Base-by-base conservation (phyloP, 2,888 invertebrate species). In the Anthophora plumipes region DNA sequence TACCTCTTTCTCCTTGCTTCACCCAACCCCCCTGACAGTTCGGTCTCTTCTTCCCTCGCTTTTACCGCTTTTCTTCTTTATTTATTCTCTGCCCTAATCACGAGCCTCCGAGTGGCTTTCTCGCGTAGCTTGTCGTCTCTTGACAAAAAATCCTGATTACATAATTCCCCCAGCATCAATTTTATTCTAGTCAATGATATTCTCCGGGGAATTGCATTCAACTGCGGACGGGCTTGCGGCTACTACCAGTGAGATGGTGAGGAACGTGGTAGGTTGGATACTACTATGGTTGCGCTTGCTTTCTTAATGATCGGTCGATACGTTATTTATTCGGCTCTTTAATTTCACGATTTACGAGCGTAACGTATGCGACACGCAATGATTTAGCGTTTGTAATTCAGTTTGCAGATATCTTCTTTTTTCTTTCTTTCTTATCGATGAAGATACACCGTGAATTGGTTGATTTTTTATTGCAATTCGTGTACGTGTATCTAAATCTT, bases 81-180 rank as follows among this genome's bases (percentile, higher is more conserved):
- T 78, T 82, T 80, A 78, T 85, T 79, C 76, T 77, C 72, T 82
- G 54, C 55, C 81, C 83, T 86, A 82, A 85, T 84, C 85, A 85
- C 84, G 82, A 75, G 63, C 80, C 77, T 60, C 55, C 68, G 77
- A 78, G 68, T 77, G 74, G 59, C 80, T 80, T 73, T 74, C 69
- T 75, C 70, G 69, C 73, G 69, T 74, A 72, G 72, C 57, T 66
- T 57, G 70, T 75, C 75, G 59, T 60, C 66, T 17, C 54, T 54
- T 43, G 66, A 43, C 43, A 63, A 73, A 77, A 75, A 74, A 64
- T 50, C 22, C 59, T 71, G 73, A 78, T 73, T 80, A 78, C 69
- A 66, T 78, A 73, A 78, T 79, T 70, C 64, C 52, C 57, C 6
- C 20, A 46, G 59, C 48, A 70, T 77, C 64, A 52, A 78, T 76